Percentiles rank a stretch among this genome's conserved stretches.
Evolutionary conservation across 2,888 invertebrate species (phyloP).

Genomic region (Hydraecia micacea): DNA sequence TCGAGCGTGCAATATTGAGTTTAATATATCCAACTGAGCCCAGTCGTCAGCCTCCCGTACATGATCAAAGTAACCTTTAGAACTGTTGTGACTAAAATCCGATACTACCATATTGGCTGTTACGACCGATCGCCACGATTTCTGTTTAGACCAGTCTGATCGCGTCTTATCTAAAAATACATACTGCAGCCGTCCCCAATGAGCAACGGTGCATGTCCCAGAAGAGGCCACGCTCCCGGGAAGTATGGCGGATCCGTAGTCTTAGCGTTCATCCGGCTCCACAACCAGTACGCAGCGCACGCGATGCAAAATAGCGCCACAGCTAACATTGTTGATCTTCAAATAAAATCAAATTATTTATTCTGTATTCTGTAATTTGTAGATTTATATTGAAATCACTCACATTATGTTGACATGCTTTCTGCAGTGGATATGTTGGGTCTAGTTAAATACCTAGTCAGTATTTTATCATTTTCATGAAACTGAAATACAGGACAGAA

Average conservation of each 20-base stretch:
- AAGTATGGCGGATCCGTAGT: too few species aligned
- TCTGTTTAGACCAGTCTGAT: not conserved
- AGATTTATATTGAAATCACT: not conserved
- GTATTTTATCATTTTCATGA: not conserved
- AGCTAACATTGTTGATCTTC: constrained; percentile 69
- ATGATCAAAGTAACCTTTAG: not conserved
- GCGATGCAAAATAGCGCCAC: constrained; percentile 68
- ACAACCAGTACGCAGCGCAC: constrained; percentile 70
- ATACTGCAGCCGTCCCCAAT: too few species aligned
- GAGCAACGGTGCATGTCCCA: too few species aligned
- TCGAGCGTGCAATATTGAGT: not conserved
- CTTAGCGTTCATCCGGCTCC: constrained; percentile 52
- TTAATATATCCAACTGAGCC: not conserved
- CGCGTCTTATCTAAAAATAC: too few species aligned
- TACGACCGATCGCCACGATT: not conserved
- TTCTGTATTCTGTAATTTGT: not conserved
- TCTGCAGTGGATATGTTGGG: too few species aligned
- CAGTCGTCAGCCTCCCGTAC: not conserved
- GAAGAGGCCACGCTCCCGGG: too few species aligned
- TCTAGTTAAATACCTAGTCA: too few species aligned
- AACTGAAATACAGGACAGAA: not conserved
- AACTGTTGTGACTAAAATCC: not conserved
- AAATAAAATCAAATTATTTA: not conserved
- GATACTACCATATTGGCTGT: not conserved
- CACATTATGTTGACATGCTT: too few species aligned